Evolutionary conservation across 2,797 vertebrate species (phyloP).

Genomic region (Peromyscus melanophrys): DNA sequence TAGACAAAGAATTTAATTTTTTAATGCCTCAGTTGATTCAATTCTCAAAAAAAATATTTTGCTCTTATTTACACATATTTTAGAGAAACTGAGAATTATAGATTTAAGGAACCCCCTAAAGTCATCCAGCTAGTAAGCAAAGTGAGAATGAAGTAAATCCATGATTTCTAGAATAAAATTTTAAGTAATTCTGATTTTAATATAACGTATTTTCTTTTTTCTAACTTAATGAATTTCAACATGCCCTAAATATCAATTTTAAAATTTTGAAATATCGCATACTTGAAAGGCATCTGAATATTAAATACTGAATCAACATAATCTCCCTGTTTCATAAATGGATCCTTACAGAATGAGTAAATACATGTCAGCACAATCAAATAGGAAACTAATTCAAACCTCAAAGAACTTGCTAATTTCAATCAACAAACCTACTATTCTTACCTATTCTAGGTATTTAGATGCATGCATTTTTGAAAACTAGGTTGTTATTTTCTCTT

Average conservation of each 20-base stretch:
- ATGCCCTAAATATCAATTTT: not conserved
- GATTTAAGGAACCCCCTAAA: not conserved
- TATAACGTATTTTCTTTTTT: not conserved
- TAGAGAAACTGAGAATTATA: not conserved
- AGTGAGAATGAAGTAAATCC: not conserved
- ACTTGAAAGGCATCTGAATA: not conserved
- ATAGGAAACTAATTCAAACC: not conserved
- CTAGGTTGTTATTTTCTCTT: not conserved
- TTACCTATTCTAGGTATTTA: not conserved
- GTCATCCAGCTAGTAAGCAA: not conserved
- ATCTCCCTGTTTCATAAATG: not conserved
- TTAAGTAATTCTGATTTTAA: slow-evolving; percentile 4
- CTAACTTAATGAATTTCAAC: not conserved
- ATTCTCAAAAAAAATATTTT: not conserved
- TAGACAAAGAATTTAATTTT: not conserved
- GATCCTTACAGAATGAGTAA: not conserved
- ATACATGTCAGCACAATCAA: not conserved
- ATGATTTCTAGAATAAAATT: not conserved
- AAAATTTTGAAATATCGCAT: not conserved
- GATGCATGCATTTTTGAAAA: not conserved
- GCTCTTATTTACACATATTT: not conserved
- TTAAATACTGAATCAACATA: not conserved
- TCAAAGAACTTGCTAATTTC: not conserved
- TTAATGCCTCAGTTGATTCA: not conserved
- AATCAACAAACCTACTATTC: not conserved